phyloP scores from a whole-genome alignment of 2,888 invertebrate genomes.

The Pterostichus niger region DNA sequence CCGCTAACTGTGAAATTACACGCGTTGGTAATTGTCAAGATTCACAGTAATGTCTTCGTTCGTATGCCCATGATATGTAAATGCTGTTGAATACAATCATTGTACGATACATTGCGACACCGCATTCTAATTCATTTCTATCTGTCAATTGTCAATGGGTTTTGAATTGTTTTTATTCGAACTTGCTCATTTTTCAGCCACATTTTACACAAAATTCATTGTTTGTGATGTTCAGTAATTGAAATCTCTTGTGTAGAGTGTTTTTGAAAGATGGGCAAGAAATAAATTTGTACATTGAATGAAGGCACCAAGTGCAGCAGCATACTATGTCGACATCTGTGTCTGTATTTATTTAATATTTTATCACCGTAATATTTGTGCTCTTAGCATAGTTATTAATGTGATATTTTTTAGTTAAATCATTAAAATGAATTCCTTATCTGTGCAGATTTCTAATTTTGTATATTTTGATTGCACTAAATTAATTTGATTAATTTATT shows the following conservation, averaged over 20 bases:
- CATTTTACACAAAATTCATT: conserved; percentile 7
- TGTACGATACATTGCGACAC: conserved; percentile 38
- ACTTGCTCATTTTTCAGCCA: conserved; percentile 37
- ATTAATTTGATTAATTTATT: conserved; percentile 61
- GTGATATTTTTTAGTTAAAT: conserved; percentile 65
- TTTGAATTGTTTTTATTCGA: conserved; percentile 23
- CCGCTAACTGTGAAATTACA: conserved; percentile 57
- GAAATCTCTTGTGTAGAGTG: conserved; percentile 6
- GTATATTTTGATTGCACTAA: conserved; percentile 63
- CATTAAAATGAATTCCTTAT: conserved; percentile 63
- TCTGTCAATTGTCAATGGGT: conserved; percentile 30
- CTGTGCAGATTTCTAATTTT: conserved; percentile 64
- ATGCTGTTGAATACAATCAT: conserved; percentile 60
- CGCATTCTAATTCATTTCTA: conserved; percentile 27
- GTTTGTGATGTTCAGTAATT: conserved; percentile 12
- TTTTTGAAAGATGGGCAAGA: conserved; percentile 29
- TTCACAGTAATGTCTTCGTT: conserved; percentile 60
- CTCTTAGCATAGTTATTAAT: conserved; percentile 66
- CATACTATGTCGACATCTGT: conserved; percentile 60
- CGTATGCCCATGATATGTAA: conserved; percentile 62
- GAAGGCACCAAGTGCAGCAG: conserved; percentile 59
- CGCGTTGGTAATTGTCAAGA: conserved; percentile 57
- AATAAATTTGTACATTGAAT: conserved; percentile 54
- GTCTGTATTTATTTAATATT: conserved; percentile 63
- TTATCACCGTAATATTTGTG: conserved; percentile 66